Evolutionary conservation across 2,888 invertebrate species (phyloP), one percentile per base, ranked within the genome.

Genomic region (Neoascia interrupta): DNA sequence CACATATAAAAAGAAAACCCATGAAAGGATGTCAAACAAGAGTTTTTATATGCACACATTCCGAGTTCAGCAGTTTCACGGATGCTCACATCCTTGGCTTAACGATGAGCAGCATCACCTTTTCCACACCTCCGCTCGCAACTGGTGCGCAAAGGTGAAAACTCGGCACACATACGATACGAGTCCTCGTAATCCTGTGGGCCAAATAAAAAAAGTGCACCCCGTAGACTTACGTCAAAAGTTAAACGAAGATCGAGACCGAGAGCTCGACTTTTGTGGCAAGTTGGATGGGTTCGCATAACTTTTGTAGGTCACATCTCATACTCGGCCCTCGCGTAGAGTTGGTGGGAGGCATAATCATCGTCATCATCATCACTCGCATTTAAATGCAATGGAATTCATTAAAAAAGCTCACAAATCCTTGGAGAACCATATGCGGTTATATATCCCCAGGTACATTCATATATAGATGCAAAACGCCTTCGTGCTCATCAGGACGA

Each of bases 351-450:
- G 16, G 0, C 31, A 34, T 6, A 18, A n/a, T 11, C 34, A 19
- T 18, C 28, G 16, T 11, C 31, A 0, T 23, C 36, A 13, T 36
- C 37, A 10, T 34, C 10, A 0, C 39, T 15, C 36, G 19, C 37
- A 58, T 66, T 34, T 54, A 54, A 47, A 68, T 68, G 74, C 56
- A 75, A 63, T 70, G 75, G 37, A 70, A 75, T 75, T 75, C 75
- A 69, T 70, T 75, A 75, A 75, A 72, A 70, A 47, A 11, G 19
- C 39, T 41, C 37, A 54, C 74, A 74, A 69, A 74, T 69, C 69
- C 60, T 47, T 19, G 41, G 41, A 36, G 74, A 74, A 11, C 41
- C 4, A 3, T 43, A 43, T 36, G 63, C 21, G 51, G 53, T 36
- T 37, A 21, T 45, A 37, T n/a, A 37, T n/a, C n/a, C 28, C 28